phyloP scores from a whole-genome alignment of 1,140 invertebrate genomes.

The Acromyrmex charruanus region DNA sequence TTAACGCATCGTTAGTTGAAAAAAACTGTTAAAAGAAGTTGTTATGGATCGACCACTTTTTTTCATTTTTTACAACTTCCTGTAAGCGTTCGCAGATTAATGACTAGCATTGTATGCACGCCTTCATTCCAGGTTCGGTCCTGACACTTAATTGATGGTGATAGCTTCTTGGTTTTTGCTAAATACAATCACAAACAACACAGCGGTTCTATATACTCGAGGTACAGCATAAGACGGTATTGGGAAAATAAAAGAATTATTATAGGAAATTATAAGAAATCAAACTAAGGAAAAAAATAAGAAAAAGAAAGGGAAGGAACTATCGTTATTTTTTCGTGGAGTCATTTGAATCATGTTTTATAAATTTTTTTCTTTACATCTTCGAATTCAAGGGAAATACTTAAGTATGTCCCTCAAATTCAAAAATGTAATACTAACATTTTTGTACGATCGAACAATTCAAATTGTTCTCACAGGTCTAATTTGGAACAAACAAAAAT shows the following conservation, averaged over 20 bases:
- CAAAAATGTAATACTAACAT: not conserved
- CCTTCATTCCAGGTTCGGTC: not conserved
- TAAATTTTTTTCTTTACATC: not conserved
- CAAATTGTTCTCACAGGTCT: not conserved
- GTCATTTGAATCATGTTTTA: not conserved
- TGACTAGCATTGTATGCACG: not conserved
- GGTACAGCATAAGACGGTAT: not conserved
- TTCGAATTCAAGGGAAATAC: conserved; percentile 15
- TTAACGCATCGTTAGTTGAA: not conserved
- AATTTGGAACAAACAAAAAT: not conserved
- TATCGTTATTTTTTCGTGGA: not conserved
- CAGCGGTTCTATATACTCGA: not conserved
- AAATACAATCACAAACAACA: not conserved
- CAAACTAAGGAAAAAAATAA: not conserved
- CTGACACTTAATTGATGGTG: not conserved
- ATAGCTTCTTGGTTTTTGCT: not conserved
- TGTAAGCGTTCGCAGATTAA: conserved; percentile 30
- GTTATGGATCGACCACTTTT: not conserved
- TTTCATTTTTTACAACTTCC: not conserved
- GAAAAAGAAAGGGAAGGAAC: not conserved
- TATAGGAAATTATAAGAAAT: not conserved
- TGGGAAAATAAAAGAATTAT: not conserved
- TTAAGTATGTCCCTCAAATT: not conserved
- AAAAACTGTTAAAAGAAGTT: not conserved
- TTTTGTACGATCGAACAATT: not conserved